A percentile compares a stretch with the other conserved stretches of the same genome.
Conservation (phyloP, 2,888 invertebrate genomes). For the Pandemis cinnamomeana region DNA sequence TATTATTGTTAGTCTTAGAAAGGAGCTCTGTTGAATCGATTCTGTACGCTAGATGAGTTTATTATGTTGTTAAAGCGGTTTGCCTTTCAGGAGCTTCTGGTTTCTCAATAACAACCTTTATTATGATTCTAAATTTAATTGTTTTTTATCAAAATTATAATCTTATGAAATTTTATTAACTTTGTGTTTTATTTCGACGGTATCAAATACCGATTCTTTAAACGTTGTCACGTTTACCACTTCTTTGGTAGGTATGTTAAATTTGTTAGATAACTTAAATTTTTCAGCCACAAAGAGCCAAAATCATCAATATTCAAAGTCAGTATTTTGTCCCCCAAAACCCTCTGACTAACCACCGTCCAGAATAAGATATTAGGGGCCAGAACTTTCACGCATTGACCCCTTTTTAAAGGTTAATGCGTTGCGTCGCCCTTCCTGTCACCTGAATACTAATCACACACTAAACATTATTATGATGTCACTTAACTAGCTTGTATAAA, state of each 20-base stretch:
- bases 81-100: background rate
- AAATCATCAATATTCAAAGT: slow-evolving; percentile 74
- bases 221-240: background rate
- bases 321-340: slow-evolving; percentile 67
- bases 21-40: slow-evolving; percentile 49
- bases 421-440: slow-evolving; percentile 64
- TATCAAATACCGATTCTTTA: background rate
- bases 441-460: slow-evolving; percentile 77
- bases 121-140: background rate
- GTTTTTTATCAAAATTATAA: background rate
- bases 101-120: background rate
- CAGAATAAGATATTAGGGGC: slow-evolving; percentile 81
- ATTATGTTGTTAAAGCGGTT: slow-evolving; percentile 17
- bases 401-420: slow-evolving; percentile 83
- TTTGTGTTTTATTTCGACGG: too few species aligned
- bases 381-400: slow-evolving; percentile 80
- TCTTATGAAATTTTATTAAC: background rate
- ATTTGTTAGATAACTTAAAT: slow-evolving; percentile 52
- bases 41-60: slow-evolving; percentile 43
- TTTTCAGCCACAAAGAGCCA: slow-evolving; percentile 67
- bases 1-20: slow-evolving; percentile 63
- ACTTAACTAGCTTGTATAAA: slow-evolving; percentile 2
- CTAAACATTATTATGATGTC: slow-evolving; percentile 40
- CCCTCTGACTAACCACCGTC: slow-evolving; percentile 69
- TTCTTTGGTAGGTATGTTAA: background rate